Evolutionary conservation across 2,888 invertebrate genomes (phyloP).

Genomic region (Plebejus anna): DNA sequence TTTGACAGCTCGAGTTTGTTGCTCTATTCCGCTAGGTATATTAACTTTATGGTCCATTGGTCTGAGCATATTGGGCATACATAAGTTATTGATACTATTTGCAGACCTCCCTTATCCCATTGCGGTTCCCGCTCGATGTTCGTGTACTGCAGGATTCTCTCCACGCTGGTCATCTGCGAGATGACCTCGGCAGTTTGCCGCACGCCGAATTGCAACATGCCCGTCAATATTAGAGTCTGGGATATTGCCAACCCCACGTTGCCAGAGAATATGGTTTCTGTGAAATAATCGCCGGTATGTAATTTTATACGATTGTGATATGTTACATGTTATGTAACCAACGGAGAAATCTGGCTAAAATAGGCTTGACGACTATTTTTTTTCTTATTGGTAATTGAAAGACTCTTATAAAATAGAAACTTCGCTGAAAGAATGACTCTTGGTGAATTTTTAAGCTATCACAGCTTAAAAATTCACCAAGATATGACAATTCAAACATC

Average conservation of each 20-base stretch:
- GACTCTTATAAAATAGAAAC: too few relatives aligned
- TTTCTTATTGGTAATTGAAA: too few relatives aligned
- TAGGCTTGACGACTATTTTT: too few relatives aligned
- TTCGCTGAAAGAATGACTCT: too few relatives aligned
- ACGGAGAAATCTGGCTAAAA: not conserved
- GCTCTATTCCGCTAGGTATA: too few relatives aligned
- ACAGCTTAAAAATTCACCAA: too few relatives aligned
- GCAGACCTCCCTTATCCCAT: constrained; percentile 72
- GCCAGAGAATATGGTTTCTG: constrained; percentile 79
- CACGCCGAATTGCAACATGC: constrained; percentile 85
- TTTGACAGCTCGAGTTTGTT: too few relatives aligned
- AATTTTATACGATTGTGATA: not conserved
- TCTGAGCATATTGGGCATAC: not conserved
- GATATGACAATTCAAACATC: too few relatives aligned
- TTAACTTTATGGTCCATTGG: too few relatives aligned
- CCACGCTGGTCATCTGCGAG: constrained; percentile 86
- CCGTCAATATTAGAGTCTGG: constrained; percentile 84
- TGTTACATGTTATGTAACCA: not conserved
- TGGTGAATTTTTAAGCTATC: too few relatives aligned
- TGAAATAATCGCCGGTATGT: constrained; percentile 32
- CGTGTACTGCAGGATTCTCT: constrained; percentile 85
- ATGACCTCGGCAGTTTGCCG: constrained; percentile 85
- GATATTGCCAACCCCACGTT: constrained; percentile 86
- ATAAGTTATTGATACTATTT: not conserved
- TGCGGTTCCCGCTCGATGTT: constrained; percentile 82